Evolutionary conservation across 2,888 invertebrate genomes (phyloP), one percentile per base, ranked within the genome.

Genomic region (Cheilosia grossa): DNA sequence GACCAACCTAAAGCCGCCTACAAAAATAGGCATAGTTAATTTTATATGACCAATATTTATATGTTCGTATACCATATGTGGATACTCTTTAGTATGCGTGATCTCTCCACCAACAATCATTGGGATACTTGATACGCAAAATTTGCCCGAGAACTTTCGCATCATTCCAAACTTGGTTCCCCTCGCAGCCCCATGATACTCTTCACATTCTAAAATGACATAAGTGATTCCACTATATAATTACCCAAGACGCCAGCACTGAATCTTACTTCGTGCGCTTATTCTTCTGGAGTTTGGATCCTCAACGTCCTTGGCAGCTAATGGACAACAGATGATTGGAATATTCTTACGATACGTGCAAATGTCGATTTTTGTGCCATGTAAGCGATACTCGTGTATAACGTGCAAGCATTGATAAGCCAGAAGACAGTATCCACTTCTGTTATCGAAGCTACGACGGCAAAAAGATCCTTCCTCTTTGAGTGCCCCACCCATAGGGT

Each of bases 71-170:
- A 93, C 93, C 94, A 94, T 94, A 87, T 94, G 94, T 2, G 94
- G 94, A 89, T 93, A 94, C 88, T 94, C 93, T 47, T 92, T 93
- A 30, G 91, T 89, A 24, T 89, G 88, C 0, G 94, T 93, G 15
- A 91, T 90, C 59, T 90, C 90, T 4, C 94, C 94, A 3, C 94
- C 94, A 53, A 94, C 93, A 73, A 94, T 93, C 80, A 94, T 88
- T 0, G 93, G 92, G 21, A 93, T 90, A 75, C 93, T 93, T 21
- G 89, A 70, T 6, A 90, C 89, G 67, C 91, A 91, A 17, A 88
- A 88, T 63, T 89, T 90, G 0, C 89, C 89, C 0, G 91, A 90
- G 66, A 90, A 90, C 0, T 47, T 82, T 0, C 88, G 87, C 1
- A 73, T 81, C 5, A 82, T 85, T 37, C 87, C 88, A 27, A 91